A percentile compares a stretch with the other conserved stretches of the same genome.
Evolutionary conservation across 2,113 vertebrate species (phyloP).

Genomic region (Anoplopoma fimbria): DNA sequence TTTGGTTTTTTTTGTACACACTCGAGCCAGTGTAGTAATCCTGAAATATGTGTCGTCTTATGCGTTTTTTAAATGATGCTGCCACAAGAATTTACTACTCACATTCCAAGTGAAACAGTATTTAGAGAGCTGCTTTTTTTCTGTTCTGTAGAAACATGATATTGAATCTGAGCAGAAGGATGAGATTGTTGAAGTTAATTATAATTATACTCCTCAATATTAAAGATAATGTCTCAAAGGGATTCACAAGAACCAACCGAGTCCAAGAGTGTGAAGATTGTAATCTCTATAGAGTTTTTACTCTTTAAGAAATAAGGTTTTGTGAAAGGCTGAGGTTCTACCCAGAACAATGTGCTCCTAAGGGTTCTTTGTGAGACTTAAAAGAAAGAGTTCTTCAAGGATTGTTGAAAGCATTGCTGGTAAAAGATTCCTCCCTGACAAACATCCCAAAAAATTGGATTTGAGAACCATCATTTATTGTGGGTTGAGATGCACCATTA

Average conservation of each 20-base stretch:
- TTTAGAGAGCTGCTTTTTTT: conserved; percentile 3
- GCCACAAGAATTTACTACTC: conserved; percentile 59
- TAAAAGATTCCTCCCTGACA: too few species aligned
- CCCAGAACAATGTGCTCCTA: too few species aligned
- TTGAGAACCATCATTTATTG: too few species aligned
- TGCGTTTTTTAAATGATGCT: conserved; percentile 41
- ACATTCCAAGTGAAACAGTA: conserved; percentile 26
- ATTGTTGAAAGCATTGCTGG: too few species aligned
- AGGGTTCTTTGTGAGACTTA: too few species aligned
- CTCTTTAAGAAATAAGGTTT: too few species aligned
- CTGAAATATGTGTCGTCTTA: conserved; percentile 58
- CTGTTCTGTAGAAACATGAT: not conserved
- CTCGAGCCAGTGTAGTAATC: conserved; percentile 46
- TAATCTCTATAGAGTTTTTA: too few species aligned
- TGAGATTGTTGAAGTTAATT: not conserved
- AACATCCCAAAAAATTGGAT: too few species aligned
- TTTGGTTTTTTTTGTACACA: not conserved
- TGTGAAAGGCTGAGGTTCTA: too few species aligned
- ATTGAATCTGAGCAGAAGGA: not conserved
- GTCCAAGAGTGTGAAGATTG: not conserved
- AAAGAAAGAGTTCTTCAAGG: too few species aligned
- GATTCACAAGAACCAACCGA: not conserved
- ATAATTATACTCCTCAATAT: too few species aligned
- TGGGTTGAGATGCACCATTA: too few species aligned
- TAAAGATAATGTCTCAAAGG: not conserved